A percentile compares a stretch with the other conserved stretches of the same genome.
Evolutionary conservation across 2,113 vertebrate genomes (phyloP).

Genomic region (Chinchilla lanigera): DNA sequence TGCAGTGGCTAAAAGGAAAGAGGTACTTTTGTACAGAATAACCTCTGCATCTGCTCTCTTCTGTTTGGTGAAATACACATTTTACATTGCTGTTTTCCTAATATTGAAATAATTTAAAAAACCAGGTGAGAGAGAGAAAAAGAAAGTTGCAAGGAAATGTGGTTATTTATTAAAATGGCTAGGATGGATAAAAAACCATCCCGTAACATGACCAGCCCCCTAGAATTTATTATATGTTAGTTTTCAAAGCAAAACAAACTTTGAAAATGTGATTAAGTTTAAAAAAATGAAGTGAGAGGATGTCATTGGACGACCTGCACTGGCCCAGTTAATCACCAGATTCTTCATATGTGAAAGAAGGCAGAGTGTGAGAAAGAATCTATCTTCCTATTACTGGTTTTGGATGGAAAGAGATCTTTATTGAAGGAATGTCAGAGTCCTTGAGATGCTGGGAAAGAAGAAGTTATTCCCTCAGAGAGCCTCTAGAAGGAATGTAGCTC

Average conservation of each 20-base stretch:
- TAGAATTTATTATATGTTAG: not conserved
- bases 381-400: no score
- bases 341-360: not conserved
- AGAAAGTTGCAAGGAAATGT: not conserved
- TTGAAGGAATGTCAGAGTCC: not conserved
- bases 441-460: not conserved
- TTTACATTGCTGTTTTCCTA: not conserved
- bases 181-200: not conserved
- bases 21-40: not conserved
- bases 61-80: not conserved
- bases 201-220: accelerated
- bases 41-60: not conserved
- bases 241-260: not conserved
- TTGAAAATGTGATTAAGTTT: not conserved
- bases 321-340: not conserved
- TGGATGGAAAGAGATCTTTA: not conserved
- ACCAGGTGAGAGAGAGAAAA: not conserved
- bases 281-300: not conserved
- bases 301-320: not conserved
- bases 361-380: not conserved
- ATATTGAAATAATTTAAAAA: not conserved
- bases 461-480: not conserved
- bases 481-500: not conserved
- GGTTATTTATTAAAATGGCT: not conserved
- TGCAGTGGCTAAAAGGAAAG: not conserved